Conservation (phyloP, 2,888 invertebrate species). For the Hofmannophila pseudospretella region DNA sequence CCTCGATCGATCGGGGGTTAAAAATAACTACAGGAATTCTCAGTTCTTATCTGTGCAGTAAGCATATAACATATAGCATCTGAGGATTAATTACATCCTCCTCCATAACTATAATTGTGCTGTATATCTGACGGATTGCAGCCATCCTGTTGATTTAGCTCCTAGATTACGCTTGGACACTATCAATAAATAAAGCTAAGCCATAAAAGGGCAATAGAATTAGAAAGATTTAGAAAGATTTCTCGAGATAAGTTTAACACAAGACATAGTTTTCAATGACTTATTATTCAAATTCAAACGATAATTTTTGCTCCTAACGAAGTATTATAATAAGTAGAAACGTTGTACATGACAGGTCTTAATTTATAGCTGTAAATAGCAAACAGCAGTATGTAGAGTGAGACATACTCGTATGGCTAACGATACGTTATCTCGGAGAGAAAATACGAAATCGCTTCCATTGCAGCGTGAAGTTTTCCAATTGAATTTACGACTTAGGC, state of each 20-base stretch:
- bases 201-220: too few species aligned
- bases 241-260: too few species aligned
- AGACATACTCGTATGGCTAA: slow-evolving; percentile 22
- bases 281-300: too few species aligned
- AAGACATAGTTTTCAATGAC: too few species aligned
- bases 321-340: too few species aligned
- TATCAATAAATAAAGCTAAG: too few species aligned
- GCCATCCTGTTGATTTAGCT: neutral
- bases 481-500: neutral
- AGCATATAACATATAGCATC: neutral
- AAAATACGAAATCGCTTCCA: slow-evolving; percentile 1
- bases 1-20: too few species aligned
- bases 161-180: too few species aligned
- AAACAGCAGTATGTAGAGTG: slow-evolving; percentile 28
- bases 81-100: neutral
- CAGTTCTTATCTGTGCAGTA: too few species aligned
- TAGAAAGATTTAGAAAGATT: too few species aligned
- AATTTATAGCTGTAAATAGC: slow-evolving; percentile 1
- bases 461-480: slow-evolving; percentile 16
- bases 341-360: neutral
- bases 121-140: neutral
- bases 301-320: too few species aligned
- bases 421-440: slow-evolving; percentile 14
- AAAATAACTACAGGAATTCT: too few species aligned
- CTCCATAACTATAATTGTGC: neutral